phyloP scores from a whole-genome alignment of 2,113 vertebrate species.

The Nibea albiflora region DNA sequence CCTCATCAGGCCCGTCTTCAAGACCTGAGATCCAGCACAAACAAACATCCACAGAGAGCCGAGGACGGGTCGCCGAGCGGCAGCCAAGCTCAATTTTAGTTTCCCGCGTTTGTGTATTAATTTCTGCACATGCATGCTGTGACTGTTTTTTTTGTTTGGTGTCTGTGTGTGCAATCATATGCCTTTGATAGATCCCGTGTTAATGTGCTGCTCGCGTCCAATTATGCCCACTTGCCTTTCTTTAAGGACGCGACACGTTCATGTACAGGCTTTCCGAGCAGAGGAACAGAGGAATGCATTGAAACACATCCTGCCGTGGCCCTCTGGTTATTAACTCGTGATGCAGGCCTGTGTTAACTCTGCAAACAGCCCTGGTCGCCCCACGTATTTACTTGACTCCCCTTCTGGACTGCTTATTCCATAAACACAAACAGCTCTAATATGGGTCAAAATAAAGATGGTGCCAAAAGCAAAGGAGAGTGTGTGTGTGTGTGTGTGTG shows the following conservation, averaged over 20 bases:
- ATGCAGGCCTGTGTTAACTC: slow-evolving; percentile 45
- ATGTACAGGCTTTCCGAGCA: slow-evolving; percentile 13
- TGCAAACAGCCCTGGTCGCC: slow-evolving; percentile 19
- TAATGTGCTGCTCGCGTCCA: slow-evolving; percentile 15
- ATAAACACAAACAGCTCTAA: slow-evolving; percentile 29
- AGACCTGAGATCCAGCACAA: slow-evolving; percentile 27
- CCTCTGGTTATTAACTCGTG: slow-evolving; percentile 31
- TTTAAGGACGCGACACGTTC: slow-evolving; percentile 1
- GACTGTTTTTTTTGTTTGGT: slow-evolving; percentile 3
- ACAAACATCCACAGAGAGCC: slow-evolving; percentile 49
- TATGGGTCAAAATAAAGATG: slow-evolving; percentile 37
- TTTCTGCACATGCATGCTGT: slow-evolving; percentile 6
- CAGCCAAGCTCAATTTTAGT: slow-evolving; percentile 32
- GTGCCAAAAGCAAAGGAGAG: slow-evolving; percentile 4
- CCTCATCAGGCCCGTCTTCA: slow-evolving; percentile 43
- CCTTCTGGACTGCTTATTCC: slow-evolving; percentile 36
- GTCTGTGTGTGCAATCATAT: slow-evolving; percentile 3
- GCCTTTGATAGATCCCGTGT: slow-evolving; percentile 7
- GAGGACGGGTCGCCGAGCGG: slow-evolving; percentile 1
- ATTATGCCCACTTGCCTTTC: slow-evolving; percentile 29
- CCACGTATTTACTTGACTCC: slow-evolving; percentile 24
- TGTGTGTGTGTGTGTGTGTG: slow-evolving; percentile 26
- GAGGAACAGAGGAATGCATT: slow-evolving; percentile 23
- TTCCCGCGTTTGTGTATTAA: slow-evolving; percentile 9
- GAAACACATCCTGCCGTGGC: not conserved